Conservation (phyloP, 2,888 invertebrate genomes). For the Muschampia plurimacula region DNA sequence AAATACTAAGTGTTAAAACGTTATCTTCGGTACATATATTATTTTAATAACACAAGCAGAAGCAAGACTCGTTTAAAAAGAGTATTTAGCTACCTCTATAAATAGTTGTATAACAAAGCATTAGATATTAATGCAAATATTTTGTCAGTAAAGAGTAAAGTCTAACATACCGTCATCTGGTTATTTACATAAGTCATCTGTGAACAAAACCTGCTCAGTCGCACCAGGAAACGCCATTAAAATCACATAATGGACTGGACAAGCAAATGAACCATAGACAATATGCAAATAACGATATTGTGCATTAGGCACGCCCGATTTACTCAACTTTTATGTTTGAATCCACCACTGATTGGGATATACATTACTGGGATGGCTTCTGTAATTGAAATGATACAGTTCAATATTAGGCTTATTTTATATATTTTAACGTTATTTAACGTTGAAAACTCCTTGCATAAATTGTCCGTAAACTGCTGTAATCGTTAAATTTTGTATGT, state of each 20-base stretch:
- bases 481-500: too few species aligned
- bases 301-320: slow-evolving; percentile 41
- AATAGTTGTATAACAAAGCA: neutral
- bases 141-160: slow-evolving; percentile 1
- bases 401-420: too few species aligned
- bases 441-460: too few species aligned
- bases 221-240: slow-evolving; percentile 53
- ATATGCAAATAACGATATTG: slow-evolving; percentile 48
- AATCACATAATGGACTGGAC: slow-evolving; percentile 43
- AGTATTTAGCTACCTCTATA: too few species aligned
- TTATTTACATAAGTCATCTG: slow-evolving; percentile 46
- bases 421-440: too few species aligned
- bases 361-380: slow-evolving; percentile 3
- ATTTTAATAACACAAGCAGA: too few species aligned
- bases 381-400: neutral
- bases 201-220: slow-evolving; percentile 42
- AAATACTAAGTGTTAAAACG: too few species aligned
- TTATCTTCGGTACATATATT: too few species aligned
- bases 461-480: too few species aligned
- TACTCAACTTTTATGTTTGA: slow-evolving; percentile 3
- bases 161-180: slow-evolving; percentile 14
- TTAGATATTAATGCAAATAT: slow-evolving; percentile 10
- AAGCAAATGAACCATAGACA: slow-evolving; percentile 45
- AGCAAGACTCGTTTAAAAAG: too few species aligned
- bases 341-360: neutral